Conservation (phyloP, 1,140 invertebrate genomes). For the Drosophila prosaltans region DNA sequence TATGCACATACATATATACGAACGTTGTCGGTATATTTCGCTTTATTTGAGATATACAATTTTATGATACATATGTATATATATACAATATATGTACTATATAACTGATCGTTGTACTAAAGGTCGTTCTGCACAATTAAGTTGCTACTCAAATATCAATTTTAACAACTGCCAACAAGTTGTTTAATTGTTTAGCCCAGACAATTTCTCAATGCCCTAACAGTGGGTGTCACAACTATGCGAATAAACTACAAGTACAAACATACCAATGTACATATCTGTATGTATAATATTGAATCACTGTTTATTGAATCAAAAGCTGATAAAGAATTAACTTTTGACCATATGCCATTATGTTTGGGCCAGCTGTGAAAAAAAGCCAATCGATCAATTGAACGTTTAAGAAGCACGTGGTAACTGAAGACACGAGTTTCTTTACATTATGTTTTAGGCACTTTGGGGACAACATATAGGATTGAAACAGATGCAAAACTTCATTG, state of each 20-base stretch:
- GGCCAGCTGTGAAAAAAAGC: too few relatives aligned
- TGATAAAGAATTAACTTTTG: too few relatives aligned
- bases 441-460: too few relatives aligned
- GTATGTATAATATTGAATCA: too few relatives aligned
- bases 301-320: too few relatives aligned
- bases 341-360: too few relatives aligned
- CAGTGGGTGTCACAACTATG: background rate
- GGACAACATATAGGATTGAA: too few relatives aligned
- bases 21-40: background rate
- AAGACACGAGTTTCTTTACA: too few relatives aligned
- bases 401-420: background rate
- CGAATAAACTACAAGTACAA: background rate
- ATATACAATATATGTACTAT: background rate
- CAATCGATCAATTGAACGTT: too few relatives aligned
- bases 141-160: conserved; percentile 43
- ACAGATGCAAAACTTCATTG: too few relatives aligned
- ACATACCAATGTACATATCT: too few relatives aligned
- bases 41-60: conserved; percentile 17
- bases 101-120: conserved; percentile 34
- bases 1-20: too few relatives aligned
- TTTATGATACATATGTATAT: background rate
- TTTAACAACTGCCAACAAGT: conserved; percentile 23
- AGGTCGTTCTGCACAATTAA: conserved; percentile 37
- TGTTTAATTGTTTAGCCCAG: background rate
- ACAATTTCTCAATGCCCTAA: background rate